A percentile compares a stretch with the other conserved stretches of the same genome.
These are phyloP conservation scores for Spodoptera frugiperda DNA, from an alignment of 1,140 invertebrate species.

Conservation along the genomic window DNA sequence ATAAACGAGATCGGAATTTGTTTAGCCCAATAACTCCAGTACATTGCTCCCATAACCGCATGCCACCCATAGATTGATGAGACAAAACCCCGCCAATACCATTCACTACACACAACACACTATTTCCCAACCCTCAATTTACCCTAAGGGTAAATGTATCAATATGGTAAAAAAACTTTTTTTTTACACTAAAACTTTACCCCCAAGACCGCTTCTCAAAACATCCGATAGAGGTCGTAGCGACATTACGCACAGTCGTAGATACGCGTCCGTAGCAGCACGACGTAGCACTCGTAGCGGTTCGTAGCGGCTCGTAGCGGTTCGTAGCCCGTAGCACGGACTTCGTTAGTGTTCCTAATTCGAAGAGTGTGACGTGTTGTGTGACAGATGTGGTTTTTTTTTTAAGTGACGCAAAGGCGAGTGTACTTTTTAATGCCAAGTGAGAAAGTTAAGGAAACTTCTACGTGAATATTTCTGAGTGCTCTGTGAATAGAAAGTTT, in stretches of 20 bases:
- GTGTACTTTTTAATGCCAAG: conserved; percentile 4
- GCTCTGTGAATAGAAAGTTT: conserved; percentile 30
- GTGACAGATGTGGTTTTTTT: conserved; percentile 42
- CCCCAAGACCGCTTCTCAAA: conserved; percentile 6
- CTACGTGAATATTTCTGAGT: conserved; percentile 16
- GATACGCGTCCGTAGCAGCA: conserved; percentile 27
- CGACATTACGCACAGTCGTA: conserved; percentile 38
- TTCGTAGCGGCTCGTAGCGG: conserved; percentile 4
- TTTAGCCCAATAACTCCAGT: neutral
- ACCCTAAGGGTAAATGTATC: conserved; percentile 36
- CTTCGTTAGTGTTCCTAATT: conserved; percentile 24
- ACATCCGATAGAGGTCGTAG: conserved; percentile 16
- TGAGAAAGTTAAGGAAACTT: conserved; percentile 37
- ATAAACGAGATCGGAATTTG: neutral
- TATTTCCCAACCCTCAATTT: conserved; percentile 41
- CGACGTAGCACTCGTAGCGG: conserved; percentile 20
- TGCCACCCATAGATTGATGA: neutral
- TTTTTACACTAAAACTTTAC: conserved; percentile 24
- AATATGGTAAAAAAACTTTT: conserved; percentile 35
- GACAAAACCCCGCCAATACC: conserved; percentile 13
- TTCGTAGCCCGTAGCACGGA: conserved; percentile 20
- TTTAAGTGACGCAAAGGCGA: conserved; percentile 26
- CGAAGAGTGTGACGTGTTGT: conserved; percentile 28
- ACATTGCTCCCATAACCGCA: neutral
- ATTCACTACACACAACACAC: conserved; percentile 7